These are phyloP conservation scores for Oligia latruncula DNA, from an alignment of 2,888 invertebrate species.

Conservation along the genomic window DNA sequence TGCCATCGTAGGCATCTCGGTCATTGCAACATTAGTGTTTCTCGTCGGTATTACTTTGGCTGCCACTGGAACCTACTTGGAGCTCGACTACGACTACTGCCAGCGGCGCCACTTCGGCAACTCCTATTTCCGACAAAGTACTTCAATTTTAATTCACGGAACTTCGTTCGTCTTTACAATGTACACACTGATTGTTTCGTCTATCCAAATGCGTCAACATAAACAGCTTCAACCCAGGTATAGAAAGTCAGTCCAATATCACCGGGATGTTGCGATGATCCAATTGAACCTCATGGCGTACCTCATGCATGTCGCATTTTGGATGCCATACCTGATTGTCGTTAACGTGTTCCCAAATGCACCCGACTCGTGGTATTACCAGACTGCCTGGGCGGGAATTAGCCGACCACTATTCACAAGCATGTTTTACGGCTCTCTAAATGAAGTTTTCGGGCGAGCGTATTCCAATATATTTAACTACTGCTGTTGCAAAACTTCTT, in stretches of 20 bases:
- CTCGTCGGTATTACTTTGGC: conserved; percentile 86
- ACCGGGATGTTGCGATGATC: conserved; percentile 91
- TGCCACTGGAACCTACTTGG: conserved; percentile 90
- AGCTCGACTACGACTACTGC: conserved; percentile 93
- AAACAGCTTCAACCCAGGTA: conserved; percentile 88
- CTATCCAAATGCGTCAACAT: conserved; percentile 86
- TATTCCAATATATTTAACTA: conserved; percentile 94
- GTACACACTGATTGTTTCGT: conserved; percentile 77
- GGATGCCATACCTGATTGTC: conserved; percentile 92
- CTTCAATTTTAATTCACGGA: conserved; percentile 90
- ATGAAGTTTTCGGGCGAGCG: conserved; percentile 92
- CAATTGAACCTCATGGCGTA: conserved; percentile 92
- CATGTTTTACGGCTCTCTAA: conserved; percentile 91
- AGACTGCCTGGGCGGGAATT: conserved; percentile 92
- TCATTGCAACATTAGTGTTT: neutral
- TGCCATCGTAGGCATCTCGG: neutral
- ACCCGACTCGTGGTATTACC: conserved; percentile 91
- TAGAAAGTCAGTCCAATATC: conserved; percentile 91
- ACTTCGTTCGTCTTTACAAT: conserved; percentile 87
- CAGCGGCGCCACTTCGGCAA: conserved; percentile 89
- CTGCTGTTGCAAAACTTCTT: conserved; percentile 93
- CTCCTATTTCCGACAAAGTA: conserved; percentile 89
- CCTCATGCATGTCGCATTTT: conserved; percentile 91
- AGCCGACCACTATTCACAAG: conserved; percentile 92
- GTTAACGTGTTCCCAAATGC: conserved; percentile 87